Percentiles rank a stretch among this genome's conserved stretches.
phyloP scores from a whole-genome alignment of 2,888 invertebrate species.

The Smittia aterrima region DNA sequence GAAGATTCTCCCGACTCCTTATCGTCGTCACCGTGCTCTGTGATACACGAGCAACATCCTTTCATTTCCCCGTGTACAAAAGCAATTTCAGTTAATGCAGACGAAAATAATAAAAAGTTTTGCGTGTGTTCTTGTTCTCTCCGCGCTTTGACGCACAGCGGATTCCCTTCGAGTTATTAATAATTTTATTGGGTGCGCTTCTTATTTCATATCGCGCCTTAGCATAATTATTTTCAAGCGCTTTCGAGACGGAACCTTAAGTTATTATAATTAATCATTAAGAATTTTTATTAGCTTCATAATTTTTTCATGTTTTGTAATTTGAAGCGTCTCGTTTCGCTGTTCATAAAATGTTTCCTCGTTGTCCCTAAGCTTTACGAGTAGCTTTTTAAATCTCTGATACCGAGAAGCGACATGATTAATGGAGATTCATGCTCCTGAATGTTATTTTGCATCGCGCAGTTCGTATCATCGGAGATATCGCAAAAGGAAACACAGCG shows the following conservation, averaged over 20 bases:
- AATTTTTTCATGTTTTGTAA: slow-evolving; percentile 8
- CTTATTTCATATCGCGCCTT: neutral
- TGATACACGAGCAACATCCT: neutral
- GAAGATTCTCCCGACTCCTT: neutral
- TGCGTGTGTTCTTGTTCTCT: neutral
- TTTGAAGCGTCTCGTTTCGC: neutral
- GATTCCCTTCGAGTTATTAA: neutral
- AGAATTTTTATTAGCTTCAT: neutral
- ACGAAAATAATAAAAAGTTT: neutral
- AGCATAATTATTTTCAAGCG: neutral
- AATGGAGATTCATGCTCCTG: neutral
- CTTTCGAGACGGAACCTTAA: neutral
- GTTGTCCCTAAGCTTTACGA: neutral
- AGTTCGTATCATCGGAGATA: too few species aligned
- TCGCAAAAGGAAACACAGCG: too few species aligned
- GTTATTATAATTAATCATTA: slow-evolving; percentile 8
- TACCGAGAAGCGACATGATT: neutral
- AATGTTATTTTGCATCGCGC: too few species aligned
- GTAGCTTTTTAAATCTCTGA: neutral
- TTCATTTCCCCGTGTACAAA: neutral
- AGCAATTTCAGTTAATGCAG: neutral
- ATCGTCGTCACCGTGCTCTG: neutral
- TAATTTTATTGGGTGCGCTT: neutral
- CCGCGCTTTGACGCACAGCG: too few species aligned
- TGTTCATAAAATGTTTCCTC: neutral